Percentiles rank a stretch among this genome's conserved stretches.
phyloP scores from a whole-genome alignment of 23 tunicate species.

The Ciona savignyi region DNA sequence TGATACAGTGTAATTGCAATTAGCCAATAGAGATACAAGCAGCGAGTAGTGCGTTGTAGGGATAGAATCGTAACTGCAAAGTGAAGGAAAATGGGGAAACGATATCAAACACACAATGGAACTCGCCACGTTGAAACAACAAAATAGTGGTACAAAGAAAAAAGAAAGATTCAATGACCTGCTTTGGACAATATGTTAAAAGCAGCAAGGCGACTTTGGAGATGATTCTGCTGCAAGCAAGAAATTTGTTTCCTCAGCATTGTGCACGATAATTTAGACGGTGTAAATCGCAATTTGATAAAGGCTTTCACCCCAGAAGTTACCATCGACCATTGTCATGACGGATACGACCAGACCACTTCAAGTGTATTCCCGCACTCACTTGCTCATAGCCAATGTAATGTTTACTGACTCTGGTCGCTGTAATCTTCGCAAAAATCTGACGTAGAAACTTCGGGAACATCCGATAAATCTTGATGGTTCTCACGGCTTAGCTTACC shows the following conservation, averaged over 20 bases:
- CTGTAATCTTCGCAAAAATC: conserved; percentile 92
- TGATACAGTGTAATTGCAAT: too few relatives aligned
- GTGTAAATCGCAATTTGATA: too few relatives aligned
- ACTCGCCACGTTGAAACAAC: not conserved
- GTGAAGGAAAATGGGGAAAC: not conserved
- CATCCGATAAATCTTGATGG: conserved; percentile 72
- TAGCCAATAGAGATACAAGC: not conserved
- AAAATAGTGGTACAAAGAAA: not conserved
- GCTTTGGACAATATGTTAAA: not conserved
- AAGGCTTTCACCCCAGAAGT: too few relatives aligned
- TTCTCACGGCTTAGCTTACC: conserved; percentile 25
- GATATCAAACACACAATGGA: not conserved
- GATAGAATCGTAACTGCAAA: too few relatives aligned
- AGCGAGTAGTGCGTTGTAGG: not conserved
- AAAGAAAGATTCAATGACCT: not conserved
- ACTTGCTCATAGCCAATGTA: not conserved
- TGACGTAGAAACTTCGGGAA: conserved; percentile 84
- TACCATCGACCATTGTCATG: not conserved
- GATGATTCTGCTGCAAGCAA: not conserved
- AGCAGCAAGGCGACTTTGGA: conserved; percentile 1
- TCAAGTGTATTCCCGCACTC: not conserved
- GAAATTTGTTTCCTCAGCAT: not conserved
- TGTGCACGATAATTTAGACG: too few relatives aligned
- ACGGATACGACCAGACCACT: not conserved
- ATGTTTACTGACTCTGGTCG: conserved; percentile 62